These are phyloP conservation scores for Cochlearius cochlearius DNA, from an alignment of 2,113 vertebrate genomes.

Conservation along the genomic window DNA sequence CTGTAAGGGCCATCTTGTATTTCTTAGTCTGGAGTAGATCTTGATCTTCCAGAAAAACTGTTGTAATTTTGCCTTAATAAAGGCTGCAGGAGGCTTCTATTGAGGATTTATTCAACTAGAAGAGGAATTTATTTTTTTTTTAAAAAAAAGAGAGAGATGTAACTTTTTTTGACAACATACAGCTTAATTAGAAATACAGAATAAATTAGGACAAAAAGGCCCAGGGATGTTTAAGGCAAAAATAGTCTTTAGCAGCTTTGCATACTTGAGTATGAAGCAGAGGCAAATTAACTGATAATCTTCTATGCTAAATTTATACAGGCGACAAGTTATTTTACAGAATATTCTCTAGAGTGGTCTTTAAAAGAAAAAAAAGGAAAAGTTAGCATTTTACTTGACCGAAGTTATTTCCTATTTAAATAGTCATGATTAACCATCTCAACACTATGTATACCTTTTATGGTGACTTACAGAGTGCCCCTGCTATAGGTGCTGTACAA, in stretches of 20 bases:
- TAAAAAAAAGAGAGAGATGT: neutral
- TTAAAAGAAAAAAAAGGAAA: neutral
- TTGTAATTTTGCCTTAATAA: neutral
- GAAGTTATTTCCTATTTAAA: constrained; percentile 16
- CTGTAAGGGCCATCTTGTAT: neutral
- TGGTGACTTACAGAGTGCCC: neutral
- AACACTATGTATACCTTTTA: neutral
- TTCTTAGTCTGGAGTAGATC: neutral
- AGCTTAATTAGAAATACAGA: constrained; percentile 37
- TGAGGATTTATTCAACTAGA: neutral
- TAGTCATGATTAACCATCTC: neutral
- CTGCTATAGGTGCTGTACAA: neutral
- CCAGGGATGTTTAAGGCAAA: constrained; percentile 51
- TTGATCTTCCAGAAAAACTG: neutral
- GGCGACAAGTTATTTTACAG: neutral
- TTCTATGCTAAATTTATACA: constrained; percentile 26
- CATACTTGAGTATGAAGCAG: constrained; percentile 30
- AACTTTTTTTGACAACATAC: neutral
- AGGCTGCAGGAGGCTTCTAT: neutral
- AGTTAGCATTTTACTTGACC: neutral
- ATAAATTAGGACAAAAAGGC: constrained; percentile 49
- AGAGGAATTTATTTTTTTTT: neutral
- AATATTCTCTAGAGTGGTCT: neutral
- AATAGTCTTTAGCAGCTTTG: constrained; percentile 49
- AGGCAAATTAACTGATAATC: constrained; percentile 48